Evolutionary conservation across 2,797 vertebrate genomes (phyloP).

Genomic region (Avahi laniger): DNA sequence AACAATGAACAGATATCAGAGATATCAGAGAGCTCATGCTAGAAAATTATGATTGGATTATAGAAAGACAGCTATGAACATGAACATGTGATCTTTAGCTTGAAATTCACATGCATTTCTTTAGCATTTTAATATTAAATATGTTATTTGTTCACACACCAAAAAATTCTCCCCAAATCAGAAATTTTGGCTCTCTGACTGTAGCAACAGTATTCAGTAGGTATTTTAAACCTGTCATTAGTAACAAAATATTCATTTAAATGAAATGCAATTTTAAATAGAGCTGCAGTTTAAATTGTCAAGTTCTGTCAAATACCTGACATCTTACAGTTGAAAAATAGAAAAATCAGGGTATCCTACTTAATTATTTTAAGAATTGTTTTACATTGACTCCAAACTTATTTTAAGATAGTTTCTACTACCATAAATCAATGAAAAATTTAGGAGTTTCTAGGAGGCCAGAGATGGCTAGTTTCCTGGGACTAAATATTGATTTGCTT

Average conservation of each 20-base stretch:
- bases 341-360: neutral
- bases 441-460: neutral
- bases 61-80: neutral
- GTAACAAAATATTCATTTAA: neutral
- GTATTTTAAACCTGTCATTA: neutral
- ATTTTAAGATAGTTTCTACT: neutral
- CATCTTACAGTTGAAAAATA: neutral
- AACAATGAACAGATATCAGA: neutral
- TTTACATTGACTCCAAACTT: neutral
- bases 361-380: neutral
- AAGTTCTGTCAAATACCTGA: neutral
- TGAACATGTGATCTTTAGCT: neutral
- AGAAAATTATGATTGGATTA: neutral
- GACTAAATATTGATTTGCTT: neutral
- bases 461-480: neutral
- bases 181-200: neutral
- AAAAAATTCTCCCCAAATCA: neutral
- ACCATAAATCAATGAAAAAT: neutral
- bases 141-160: neutral
- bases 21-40: neutral
- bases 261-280: conserved; percentile 2
- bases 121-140: neutral
- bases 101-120: neutral
- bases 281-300: neutral
- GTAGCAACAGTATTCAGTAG: neutral